Conservation (phyloP, 2,113 vertebrate species). For the Grus americana region DNA sequence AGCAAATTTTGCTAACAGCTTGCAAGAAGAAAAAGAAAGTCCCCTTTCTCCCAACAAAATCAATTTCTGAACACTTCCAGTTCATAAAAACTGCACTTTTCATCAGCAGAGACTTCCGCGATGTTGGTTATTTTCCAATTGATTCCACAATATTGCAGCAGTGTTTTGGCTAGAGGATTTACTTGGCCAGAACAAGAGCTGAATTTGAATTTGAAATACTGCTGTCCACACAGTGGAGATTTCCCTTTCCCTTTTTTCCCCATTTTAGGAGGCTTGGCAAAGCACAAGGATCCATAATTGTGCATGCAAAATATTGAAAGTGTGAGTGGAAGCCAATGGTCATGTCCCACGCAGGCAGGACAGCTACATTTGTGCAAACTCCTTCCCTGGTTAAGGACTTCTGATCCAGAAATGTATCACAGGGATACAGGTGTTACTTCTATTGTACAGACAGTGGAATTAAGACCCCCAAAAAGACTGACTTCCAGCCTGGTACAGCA, state of each 20-base stretch:
- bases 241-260: neutral
- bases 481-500: neutral
- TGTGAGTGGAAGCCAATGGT: neutral
- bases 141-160: neutral
- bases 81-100: neutral
- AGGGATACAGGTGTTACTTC: neutral
- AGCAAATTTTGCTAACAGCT: neutral
- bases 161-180: neutral
- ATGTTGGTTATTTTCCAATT: neutral
- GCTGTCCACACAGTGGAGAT: neutral
- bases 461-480: neutral
- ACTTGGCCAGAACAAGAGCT: neutral
- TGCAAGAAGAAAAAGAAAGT: neutral
- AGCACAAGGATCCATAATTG: neutral
- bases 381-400: neutral
- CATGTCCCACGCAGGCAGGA: rapidly evolving
- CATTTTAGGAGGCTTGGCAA: neutral
- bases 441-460: neutral
- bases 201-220: conserved; percentile 9
- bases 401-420: neutral
- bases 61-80: neutral
- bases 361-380: neutral
- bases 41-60: neutral
- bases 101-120: neutral
- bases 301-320: neutral